phyloP scores from a whole-genome alignment of 2,888 invertebrate genomes.

The Ganaspis brasiliensis region DNA sequence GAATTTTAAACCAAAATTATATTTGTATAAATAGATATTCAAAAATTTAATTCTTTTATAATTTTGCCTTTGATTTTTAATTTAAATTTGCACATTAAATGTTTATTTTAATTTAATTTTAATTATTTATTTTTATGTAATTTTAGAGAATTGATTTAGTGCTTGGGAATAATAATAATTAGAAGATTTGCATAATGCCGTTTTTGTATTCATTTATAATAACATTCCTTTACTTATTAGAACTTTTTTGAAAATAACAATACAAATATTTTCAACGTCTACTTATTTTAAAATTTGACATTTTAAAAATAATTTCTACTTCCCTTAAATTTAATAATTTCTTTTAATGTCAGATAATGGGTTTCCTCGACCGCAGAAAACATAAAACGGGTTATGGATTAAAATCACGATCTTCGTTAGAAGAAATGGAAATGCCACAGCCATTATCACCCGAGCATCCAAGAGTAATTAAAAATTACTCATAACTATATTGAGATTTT shows the following conservation, averaged over 20 bases:
- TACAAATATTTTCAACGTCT: no score
- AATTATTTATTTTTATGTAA: no score
- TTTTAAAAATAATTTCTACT: not conserved
- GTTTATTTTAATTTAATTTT: no score
- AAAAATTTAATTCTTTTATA: not conserved
- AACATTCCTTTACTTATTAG: no score
- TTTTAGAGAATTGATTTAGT: no score
- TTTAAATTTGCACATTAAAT: no score
- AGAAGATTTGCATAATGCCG: no score
- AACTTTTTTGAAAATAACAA: no score
- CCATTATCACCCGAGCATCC: conserved; percentile 10
- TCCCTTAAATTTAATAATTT: not conserved
- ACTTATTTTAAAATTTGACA: no score
- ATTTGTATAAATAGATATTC: not conserved
- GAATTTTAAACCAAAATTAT: not conserved
- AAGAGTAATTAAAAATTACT: not conserved
- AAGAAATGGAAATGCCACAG: conserved; percentile 34
- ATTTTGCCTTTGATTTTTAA: no score
- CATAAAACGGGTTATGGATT: conserved; percentile 27
- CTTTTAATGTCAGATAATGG: conserved; percentile 2
- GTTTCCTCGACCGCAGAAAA: not conserved
- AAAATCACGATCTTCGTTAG: conserved; percentile 5
- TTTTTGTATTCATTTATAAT: no score
- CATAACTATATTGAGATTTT: not conserved
- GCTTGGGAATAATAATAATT: no score